These are phyloP conservation scores for Hemistola chrysoprasaria DNA, from an alignment of 2,888 invertebrate genomes.

Conservation along the genomic window DNA sequence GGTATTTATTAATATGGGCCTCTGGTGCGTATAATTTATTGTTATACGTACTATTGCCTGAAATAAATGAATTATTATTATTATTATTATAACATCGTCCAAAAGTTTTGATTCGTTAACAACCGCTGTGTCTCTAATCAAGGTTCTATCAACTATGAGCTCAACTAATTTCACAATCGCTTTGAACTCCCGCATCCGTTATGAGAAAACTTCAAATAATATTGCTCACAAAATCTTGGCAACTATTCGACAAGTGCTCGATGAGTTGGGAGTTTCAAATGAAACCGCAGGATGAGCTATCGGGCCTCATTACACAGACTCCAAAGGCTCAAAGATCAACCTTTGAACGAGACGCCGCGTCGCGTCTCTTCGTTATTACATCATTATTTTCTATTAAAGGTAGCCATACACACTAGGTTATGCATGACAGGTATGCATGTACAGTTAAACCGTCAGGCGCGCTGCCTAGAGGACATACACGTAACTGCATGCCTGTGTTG, in stretches of 20 bases:
- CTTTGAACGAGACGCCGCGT: slow-evolving; percentile 28
- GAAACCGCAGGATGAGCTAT: slow-evolving; percentile 37
- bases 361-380: slow-evolving; percentile 12
- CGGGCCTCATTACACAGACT: slow-evolving; percentile 38
- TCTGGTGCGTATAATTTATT: too few species aligned
- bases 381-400: too few species aligned
- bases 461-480: too few species aligned
- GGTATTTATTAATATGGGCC: too few species aligned
- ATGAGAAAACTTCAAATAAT: slow-evolving; percentile 36
- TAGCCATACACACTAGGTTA: too few species aligned
- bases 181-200: slow-evolving; percentile 32
- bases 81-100: too few species aligned
- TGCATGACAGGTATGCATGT: too few species aligned
- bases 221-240: slow-evolving; percentile 34
- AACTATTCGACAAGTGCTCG: slow-evolving; percentile 41
- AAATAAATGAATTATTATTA: too few species aligned
- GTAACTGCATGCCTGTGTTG: too few species aligned
- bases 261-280: slow-evolving; percentile 43
- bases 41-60: too few species aligned
- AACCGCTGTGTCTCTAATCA: slow-evolving; percentile 7
- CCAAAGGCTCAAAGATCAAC: slow-evolving; percentile 35
- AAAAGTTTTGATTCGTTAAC: slow-evolving; percentile 1
- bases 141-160: slow-evolving; percentile 9
- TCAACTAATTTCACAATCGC: slow-evolving; percentile 31
- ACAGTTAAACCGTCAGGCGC: too few species aligned